Evolutionary conservation across 2,888 invertebrate genomes (phyloP).

Genomic region (Drepanosiphum platanoidis): DNA sequence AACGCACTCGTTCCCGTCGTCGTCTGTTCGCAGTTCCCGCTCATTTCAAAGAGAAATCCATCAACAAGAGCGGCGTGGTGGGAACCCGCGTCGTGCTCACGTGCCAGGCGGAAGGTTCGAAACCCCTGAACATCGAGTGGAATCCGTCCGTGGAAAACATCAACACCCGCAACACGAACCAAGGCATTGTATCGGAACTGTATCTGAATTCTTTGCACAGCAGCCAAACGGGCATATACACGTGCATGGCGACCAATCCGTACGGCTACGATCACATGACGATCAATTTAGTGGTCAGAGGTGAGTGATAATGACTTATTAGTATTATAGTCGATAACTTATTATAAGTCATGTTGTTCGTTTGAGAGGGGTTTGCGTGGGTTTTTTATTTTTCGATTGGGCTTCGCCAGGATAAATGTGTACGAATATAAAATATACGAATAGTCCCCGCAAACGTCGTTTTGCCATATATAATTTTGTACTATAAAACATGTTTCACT

Average conservation of each 20-base stretch:
- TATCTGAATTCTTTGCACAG: slow-evolving; percentile 65
- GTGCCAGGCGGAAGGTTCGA: slow-evolving; percentile 65
- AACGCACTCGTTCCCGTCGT: not conserved
- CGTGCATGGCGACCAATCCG: slow-evolving; percentile 69
- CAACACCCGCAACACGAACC: slow-evolving; percentile 65
- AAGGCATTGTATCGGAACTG: slow-evolving; percentile 67
- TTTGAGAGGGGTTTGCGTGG: too few species aligned
- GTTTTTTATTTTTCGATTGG: too few species aligned
- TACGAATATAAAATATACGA: too few species aligned
- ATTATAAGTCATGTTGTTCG: too few species aligned
- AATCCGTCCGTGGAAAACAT: slow-evolving; percentile 64
- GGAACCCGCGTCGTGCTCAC: slow-evolving; percentile 64
- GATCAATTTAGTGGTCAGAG: slow-evolving; percentile 69
- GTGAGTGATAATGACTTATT: slow-evolving; percentile 65
- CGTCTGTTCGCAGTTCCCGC: slow-evolving; percentile 67
- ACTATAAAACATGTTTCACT: too few species aligned
- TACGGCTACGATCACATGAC: slow-evolving; percentile 69
- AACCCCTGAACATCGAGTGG: slow-evolving; percentile 65
- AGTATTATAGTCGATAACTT: not conserved
- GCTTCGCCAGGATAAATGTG: too few species aligned
- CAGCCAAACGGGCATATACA: slow-evolving; percentile 67
- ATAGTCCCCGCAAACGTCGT: too few species aligned
- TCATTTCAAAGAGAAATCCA: slow-evolving; percentile 64
- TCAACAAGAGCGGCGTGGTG: slow-evolving; percentile 65
- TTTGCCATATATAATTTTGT: too few species aligned